Percentiles rank a stretch among this genome's conserved stretches.
Evolutionary conservation across 2,888 invertebrate genomes (phyloP).

Genomic region (Agelastica alni): DNA sequence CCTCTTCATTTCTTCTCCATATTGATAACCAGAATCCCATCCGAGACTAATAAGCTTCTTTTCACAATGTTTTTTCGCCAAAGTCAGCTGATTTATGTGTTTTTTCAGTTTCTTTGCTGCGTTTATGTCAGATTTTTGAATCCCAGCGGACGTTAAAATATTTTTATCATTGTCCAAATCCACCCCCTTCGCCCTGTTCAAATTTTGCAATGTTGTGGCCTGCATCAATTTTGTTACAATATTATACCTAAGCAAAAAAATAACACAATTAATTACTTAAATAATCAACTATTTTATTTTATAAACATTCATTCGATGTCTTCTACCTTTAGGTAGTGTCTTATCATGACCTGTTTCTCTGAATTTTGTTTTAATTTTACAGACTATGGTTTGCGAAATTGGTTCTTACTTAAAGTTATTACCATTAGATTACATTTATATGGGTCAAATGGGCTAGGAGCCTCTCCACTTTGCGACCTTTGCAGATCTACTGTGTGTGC

Average conservation of each 20-base stretch:
- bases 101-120: conserved; percentile 82
- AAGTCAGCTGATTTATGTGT: conserved; percentile 81
- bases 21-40: conserved; percentile 69
- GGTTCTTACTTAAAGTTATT: too few relatives aligned
- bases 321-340: too few relatives aligned
- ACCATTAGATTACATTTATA: too few relatives aligned
- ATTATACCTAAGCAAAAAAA: conserved; percentile 65
- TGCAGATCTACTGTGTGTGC: too few relatives aligned
- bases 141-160: conserved; percentile 59
- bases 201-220: conserved; percentile 87
- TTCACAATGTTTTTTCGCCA: conserved; percentile 82
- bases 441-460: too few relatives aligned
- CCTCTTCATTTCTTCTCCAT: conserved; percentile 45
- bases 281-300: too few relatives aligned
- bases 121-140: conserved; percentile 76
- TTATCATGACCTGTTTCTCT: too few relatives aligned
- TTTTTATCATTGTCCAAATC: conserved; percentile 66
- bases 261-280: too few relatives aligned
- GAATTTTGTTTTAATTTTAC: too few relatives aligned
- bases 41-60: conserved; percentile 73
- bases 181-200: conserved; percentile 82
- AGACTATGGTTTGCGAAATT: too few relatives aligned
- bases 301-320: too few relatives aligned
- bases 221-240: conserved; percentile 93
- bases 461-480: too few relatives aligned